Evolutionary conservation across 2,888 invertebrate species (phyloP).

Genomic region (Tenthredo distinguenda): DNA sequence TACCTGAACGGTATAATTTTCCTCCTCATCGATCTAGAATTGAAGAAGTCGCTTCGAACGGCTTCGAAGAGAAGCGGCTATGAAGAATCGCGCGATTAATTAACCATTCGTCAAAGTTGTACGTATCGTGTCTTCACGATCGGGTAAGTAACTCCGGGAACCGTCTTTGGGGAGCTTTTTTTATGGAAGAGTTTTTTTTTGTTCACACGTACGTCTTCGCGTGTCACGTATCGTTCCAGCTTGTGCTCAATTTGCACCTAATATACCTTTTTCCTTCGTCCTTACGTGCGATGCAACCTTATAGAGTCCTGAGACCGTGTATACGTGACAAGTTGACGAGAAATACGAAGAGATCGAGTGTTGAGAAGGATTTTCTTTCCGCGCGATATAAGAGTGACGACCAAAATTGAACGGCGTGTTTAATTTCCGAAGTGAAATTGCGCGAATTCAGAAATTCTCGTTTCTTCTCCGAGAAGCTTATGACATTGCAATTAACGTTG

Average conservation of each 20-base stretch:
- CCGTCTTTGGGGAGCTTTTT: background rate
- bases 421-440: no score
- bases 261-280: constrained; percentile 6
- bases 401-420: no score
- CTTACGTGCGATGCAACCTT: background rate
- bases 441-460: no score
- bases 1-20: background rate
- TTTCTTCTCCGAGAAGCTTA: no score
- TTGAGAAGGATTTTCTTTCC: background rate
- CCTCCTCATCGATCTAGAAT: background rate
- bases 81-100: background rate
- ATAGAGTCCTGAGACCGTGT: background rate
- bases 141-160: background rate
- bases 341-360: background rate
- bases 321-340: background rate
- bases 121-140: background rate
- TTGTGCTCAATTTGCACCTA: background rate
- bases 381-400: background rate
- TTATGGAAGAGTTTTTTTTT: background rate
- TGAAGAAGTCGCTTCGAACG: background rate
- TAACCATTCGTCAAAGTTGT: background rate
- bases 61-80: background rate
- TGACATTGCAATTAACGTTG: no score
- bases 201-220: background rate
- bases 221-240: background rate